Percentiles rank a stretch among this genome's conserved stretches.
These are phyloP conservation scores for Petroica traversi DNA, from an alignment of 2,113 vertebrate genomes.

Conservation along the genomic window DNA sequence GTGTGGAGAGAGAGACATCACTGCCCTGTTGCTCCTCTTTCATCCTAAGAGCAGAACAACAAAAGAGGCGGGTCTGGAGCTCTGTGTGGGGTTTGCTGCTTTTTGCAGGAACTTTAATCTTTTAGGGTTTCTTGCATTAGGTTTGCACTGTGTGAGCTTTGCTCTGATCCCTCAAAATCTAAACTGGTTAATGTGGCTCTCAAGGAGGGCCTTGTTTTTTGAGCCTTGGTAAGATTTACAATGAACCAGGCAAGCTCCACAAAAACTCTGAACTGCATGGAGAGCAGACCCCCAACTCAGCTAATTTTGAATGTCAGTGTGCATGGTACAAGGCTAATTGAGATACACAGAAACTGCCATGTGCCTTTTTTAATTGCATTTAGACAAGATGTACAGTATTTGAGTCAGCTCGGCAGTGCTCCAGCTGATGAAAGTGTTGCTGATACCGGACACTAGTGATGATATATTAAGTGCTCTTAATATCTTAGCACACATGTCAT, in stretches of 20 bases:
- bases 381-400: constrained; percentile 28
- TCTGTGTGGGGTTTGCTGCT: background rate
- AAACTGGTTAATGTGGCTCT: background rate
- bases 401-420: constrained; percentile 24
- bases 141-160: background rate
- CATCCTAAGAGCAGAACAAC: background rate
- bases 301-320: background rate
- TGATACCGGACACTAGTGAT: constrained; percentile 40
- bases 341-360: constrained; percentile 7
- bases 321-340: background rate
- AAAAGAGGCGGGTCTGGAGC: background rate
- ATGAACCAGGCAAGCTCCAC: background rate
- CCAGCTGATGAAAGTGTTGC: constrained; percentile 24
- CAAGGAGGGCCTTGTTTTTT: background rate
- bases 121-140: background rate
- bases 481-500: background rate
- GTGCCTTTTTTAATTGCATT: constrained; percentile 26
- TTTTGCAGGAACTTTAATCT: background rate
- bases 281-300: background rate
- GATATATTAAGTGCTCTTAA: constrained; percentile 4
- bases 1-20: background rate
- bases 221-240: background rate
- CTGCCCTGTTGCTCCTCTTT: background rate
- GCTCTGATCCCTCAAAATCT: background rate
- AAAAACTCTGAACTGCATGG: background rate